phyloP scores from a whole-genome alignment of 1,140 invertebrate species.

The Ostrea denselamellosa region DNA sequence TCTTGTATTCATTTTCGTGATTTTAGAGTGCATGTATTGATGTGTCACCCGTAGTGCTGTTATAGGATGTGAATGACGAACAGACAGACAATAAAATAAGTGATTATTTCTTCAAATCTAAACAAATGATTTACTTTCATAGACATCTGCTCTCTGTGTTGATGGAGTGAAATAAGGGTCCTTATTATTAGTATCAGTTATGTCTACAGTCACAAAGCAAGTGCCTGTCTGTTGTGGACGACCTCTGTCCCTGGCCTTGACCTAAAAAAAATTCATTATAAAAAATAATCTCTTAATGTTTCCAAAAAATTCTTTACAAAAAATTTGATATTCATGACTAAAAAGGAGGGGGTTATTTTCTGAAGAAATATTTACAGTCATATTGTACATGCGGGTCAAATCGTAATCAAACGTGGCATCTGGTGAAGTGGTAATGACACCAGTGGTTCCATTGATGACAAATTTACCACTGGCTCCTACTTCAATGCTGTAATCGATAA shows the following conservation, averaged over 20 bases:
- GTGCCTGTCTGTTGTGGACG: slow-evolving; percentile 87
- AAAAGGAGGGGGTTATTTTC: neutral
- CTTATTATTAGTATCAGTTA: slow-evolving; percentile 89
- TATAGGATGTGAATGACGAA: no score
- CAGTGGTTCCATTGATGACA: slow-evolving; percentile 89
- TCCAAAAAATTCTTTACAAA: neutral
- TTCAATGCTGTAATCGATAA: slow-evolving; percentile 92
- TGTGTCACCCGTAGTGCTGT: no score
- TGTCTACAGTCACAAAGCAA: slow-evolving; percentile 86
- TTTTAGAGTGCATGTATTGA: no score
- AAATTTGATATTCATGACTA: neutral
- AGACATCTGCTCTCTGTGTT: slow-evolving; percentile 89
- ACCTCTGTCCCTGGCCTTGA: slow-evolving; percentile 90
- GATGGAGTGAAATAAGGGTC: slow-evolving; percentile 90
- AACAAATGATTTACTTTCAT: slow-evolving; percentile 73
- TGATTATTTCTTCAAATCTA: no score
- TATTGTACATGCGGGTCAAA: slow-evolving; percentile 84
- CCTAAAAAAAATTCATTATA: slow-evolving; percentile 67
- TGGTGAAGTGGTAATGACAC: slow-evolving; percentile 89
- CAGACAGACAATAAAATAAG: no score
- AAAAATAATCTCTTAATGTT: neutral
- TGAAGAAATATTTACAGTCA: slow-evolving; percentile 82
- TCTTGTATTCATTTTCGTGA: no score
- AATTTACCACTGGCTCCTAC: slow-evolving; percentile 93
- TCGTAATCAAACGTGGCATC: slow-evolving; percentile 89